Base-by-base conservation (phyloP, 2,888 invertebrate species). In the Apodemia duryi region DNA sequence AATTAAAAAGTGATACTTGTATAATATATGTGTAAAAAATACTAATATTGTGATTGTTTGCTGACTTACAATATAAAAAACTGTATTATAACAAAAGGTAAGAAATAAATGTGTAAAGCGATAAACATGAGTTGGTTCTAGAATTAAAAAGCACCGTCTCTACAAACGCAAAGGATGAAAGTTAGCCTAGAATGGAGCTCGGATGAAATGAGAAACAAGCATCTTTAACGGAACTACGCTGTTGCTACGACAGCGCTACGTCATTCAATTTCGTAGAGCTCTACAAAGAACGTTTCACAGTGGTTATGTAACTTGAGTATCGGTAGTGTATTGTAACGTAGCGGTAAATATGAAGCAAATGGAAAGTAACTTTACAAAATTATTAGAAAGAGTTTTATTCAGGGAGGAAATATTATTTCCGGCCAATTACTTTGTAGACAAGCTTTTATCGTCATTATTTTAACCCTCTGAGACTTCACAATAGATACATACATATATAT, bases 221-320 rank as follows among this genome's bases (percentile, higher is more conserved):
- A 60, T 32, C 13, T 60, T 60, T 13, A 60, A 32, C 57, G 57
- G 57, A 60, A 60, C 57, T 60, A 60, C 57, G 57, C 32, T 10
- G 32, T 35, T 60, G 57, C 57, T 60, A 60, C 57, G 57, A 60
- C 57, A 35, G 57, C 32, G 57, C 57, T 60, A 57, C 57, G 57
- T 11, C 29, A 57, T 57, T 57, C 57, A 57, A 57, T 57, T 57
- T 57, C 32, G 57, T 57, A 29, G 32, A 32, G 32, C 57, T 32
- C 6, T 57, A 57, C 32, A 57, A 57, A 57, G 57, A 57, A 57
- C 32, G 57, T 57, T 57, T 57, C 57, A 57, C 29, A 32, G 29
- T 57, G 29, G 57, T 57, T 57, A 57, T 57, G 57, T 57, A 29
- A 57, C 32, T 57, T 32, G 13, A 60, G 57, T n/a, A 60, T 35